Percentiles rank a stretch among this genome's conserved stretches.
phyloP scores from a whole-genome alignment of 2,888 invertebrate species.

The Lumbricus terrestris region DNA sequence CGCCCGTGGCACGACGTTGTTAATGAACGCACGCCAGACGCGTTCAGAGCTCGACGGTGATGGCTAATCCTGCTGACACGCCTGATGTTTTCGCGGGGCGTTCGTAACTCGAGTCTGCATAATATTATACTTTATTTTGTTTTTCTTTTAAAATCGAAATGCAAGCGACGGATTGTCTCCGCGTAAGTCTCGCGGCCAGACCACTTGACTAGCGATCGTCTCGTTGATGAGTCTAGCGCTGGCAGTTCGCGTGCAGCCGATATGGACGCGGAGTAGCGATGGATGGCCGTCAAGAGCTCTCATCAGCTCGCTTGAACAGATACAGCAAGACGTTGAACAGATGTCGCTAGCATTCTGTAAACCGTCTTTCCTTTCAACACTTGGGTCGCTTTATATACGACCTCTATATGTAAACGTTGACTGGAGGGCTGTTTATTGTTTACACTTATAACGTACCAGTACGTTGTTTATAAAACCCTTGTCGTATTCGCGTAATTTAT shows the following conservation, averaged over 20 bases:
- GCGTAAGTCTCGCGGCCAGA: not conserved
- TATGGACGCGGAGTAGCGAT: not conserved
- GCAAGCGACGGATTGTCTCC: not conserved
- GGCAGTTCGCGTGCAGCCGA: not conserved
- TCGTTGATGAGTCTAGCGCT: not conserved
- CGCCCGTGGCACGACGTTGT: slow-evolving; percentile 12
- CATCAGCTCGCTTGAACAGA: not conserved
- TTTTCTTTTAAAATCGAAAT: not conserved
- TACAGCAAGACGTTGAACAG: slow-evolving; percentile 3
- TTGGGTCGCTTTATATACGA: slow-evolving; percentile 3
- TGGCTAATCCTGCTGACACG: not conserved
- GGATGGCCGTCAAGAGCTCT: not conserved
- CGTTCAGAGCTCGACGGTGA: slow-evolving; percentile 9
- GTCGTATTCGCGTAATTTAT: not conserved
- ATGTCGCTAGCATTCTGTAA: not conserved
- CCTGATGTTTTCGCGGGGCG: not conserved
- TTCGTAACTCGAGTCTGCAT: not conserved
- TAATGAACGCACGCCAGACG: not conserved
- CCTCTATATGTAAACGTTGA: not conserved
- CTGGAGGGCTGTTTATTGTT: not conserved
- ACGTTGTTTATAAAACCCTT: not conserved
- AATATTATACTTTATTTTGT: not conserved
- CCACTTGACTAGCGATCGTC: not conserved
- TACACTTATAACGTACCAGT: not conserved
- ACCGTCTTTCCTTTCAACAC: not conserved